Evolutionary conservation across 2,888 invertebrate species (phyloP).

Genomic region (Marasmarcha lunaedactyla): DNA sequence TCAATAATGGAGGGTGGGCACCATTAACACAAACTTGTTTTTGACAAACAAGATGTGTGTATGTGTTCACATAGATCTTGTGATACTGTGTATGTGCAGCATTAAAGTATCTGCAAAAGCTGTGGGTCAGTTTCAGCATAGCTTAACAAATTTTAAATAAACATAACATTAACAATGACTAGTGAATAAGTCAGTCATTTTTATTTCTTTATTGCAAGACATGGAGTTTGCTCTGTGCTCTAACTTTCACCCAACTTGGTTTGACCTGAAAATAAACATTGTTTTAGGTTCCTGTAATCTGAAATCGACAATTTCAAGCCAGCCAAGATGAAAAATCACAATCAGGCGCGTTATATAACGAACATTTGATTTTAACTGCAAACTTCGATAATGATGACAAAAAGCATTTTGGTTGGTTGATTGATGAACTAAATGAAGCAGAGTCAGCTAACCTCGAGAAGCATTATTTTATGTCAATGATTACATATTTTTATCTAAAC

Average conservation of each 20-base stretch:
- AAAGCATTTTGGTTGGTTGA: background rate
- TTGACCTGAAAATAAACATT: slow-evolving; percentile 39
- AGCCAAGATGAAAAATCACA: background rate
- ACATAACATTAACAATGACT: slow-evolving; percentile 31
- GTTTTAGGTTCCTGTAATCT: background rate
- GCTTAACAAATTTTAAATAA: slow-evolving; percentile 35
- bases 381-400: background rate
- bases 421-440: background rate
- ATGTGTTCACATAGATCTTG: slow-evolving; percentile 34
- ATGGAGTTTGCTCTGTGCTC: slow-evolving; percentile 52
- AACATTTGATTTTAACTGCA: background rate
- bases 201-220: slow-evolving; percentile 23
- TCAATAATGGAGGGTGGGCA: slow-evolving; percentile 14
- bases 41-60: slow-evolving; percentile 31
- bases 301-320: background rate
- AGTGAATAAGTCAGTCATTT: slow-evolving; percentile 14
- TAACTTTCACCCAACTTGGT: slow-evolving; percentile 18
- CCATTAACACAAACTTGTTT: slow-evolving; percentile 28
- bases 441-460: too few species aligned
- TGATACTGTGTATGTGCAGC: slow-evolving; percentile 36
- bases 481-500: too few species aligned
- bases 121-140: slow-evolving; percentile 62
- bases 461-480: too few species aligned
- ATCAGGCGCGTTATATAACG: background rate
- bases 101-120: slow-evolving; percentile 57